Evolutionary conservation across 1,140 invertebrate species (phyloP), one percentile per base, ranked within the genome.

Genomic region (Drosophila lini): DNA sequence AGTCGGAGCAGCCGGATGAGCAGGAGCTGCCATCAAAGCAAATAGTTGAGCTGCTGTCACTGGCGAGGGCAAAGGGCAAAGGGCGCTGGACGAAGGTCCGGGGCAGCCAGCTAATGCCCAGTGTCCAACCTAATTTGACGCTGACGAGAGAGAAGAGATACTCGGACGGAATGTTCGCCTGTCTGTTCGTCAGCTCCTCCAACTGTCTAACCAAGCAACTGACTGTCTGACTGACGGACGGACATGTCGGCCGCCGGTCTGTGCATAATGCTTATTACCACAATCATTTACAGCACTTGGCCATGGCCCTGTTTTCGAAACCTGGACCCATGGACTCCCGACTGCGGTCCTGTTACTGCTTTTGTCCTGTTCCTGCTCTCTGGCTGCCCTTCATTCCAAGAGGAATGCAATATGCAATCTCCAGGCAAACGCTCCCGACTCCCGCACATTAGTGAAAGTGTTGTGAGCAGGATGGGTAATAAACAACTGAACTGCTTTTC

Each of bases 241-340:
- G 53, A 70, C 76, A 78, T 53, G 42, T 45, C 36, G 70, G 80
- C 60, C 76, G 38, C 40, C 45, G 70, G 73, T 64, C 80, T 82
- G 57, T 80, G 80, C 84, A 86, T 83, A 86, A 88, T 83, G 84
- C 84, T 88, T 88, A 88, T 88, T 88, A 88, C 73, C 73, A 55
- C 76, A 71, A 78, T 78, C 61, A 78, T 78, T 78, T 78, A 70
- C 75, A 47, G 74, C 34, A 42, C 63, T 67, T 53, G 60, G 40
- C n/a, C 36, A 40, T 41, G 71, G 57, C 11, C 62, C 31, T 55
- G 36, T 15, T 56, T 34, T 15, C 34, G 28, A 45, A 28, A 11
- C 38, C 47, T 68, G 38, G n/a, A 28, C 19, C 16, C 58, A 44
- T 32, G 6, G 45, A 5, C 45, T 59, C 15, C 16, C 31, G 40